Evolutionary conservation across 2,888 invertebrate genomes (phyloP), one percentile per base, ranked within the genome.

Genomic region (Andrena minutula): DNA sequence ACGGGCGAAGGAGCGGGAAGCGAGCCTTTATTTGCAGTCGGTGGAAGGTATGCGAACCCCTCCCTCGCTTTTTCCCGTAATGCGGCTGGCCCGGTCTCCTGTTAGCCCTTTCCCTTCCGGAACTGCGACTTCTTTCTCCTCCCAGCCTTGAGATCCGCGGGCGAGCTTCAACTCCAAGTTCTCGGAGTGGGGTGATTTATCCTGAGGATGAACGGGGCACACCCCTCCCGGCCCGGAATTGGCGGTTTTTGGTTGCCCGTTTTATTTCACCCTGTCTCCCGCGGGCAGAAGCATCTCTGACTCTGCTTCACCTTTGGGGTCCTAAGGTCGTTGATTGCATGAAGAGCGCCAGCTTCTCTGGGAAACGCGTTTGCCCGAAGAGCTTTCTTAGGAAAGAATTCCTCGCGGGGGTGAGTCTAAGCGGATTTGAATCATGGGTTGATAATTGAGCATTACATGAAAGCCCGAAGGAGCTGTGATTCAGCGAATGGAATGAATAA

Each of bases 1-100:
- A 92, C 88, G 88, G 83, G 77, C 88, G 86, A 74, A 75, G 78
- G 72, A 75, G 69, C 47, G 63, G 79, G 79, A 74, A 65, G 81
- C 81, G 83, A 84, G 74, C 82, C 82, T 87, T 85, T 87, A 87
- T 87, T 87, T 84, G 86, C 83, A 84, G 85, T 79, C 78, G 68
- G 75, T 58, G 65, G 81, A 77, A 83, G 79, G 80, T 71, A 87
- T 66, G 83, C 83, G 87, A 87, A 83, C 63, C 84, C 72, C 66
- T 64, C 68, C 83, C 66, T 58, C 69, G 73, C 63, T 74, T 82
- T 82, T 82, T 73, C 72, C 69, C 82, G 51, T 85, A 85, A 87
- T 83, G 74, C 75, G 74, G 49, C 82, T 51, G 41, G 35, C 51
- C 51, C 47, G 30, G 20, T 65, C 75, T 78, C 26, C 51, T 26